These are phyloP conservation scores for Sebastes kiyomatsui DNA, from an alignment of 2,797 vertebrate species.

Conservation along the genomic window DNA sequence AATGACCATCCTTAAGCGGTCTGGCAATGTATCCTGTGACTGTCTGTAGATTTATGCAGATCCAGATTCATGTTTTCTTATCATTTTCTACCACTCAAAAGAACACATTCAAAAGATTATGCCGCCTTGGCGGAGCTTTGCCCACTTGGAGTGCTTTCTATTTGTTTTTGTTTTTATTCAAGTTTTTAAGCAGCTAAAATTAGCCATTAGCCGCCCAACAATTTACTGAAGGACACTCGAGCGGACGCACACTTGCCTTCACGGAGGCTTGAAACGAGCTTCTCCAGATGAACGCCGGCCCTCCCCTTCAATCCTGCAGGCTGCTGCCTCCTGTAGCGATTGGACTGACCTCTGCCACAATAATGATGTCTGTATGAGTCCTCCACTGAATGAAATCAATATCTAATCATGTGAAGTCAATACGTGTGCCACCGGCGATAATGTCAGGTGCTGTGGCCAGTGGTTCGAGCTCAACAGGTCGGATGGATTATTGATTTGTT, in stretches of 20 bases:
- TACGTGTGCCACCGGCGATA: background rate
- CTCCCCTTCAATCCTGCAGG: background rate
- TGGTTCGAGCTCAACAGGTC: background rate
- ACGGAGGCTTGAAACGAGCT: background rate
- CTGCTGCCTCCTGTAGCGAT: background rate
- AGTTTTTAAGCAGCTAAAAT: background rate
- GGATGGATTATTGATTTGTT: slow-evolving; percentile 26
- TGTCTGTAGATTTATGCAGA: background rate
- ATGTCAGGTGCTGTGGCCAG: background rate
- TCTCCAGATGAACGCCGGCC: background rate
- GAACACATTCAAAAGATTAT: background rate
- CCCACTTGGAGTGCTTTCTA: background rate
- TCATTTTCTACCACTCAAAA: background rate
- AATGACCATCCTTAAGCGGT: background rate
- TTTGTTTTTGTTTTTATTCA: background rate
- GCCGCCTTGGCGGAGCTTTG: background rate
- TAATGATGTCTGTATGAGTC: background rate
- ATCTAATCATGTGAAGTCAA: background rate
- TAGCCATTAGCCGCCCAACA: background rate
- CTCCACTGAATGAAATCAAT: slow-evolving; percentile 4
- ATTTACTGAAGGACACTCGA: background rate
- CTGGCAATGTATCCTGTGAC: background rate
- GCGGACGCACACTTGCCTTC: background rate
- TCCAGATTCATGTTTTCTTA: background rate
- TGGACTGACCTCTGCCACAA: background rate